These are phyloP conservation scores for Drosophila nigrodunni DNA, from an alignment of 1,140 invertebrate species.

Conservation along the genomic window DNA sequence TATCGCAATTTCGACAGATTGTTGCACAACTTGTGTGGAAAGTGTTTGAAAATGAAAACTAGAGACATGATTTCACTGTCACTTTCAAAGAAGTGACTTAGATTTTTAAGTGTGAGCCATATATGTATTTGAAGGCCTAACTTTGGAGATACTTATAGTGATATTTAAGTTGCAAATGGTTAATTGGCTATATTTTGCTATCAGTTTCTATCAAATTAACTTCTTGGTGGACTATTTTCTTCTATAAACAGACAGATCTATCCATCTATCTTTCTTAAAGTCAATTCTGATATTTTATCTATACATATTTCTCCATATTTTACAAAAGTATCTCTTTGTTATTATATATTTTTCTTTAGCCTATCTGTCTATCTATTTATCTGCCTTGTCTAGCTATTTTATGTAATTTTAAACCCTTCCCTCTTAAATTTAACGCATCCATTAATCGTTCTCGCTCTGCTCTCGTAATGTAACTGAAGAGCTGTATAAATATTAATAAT, in stretches of 20 bases:
- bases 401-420: not conserved
- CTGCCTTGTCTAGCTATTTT: not conserved
- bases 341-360: not conserved
- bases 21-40: not conserved
- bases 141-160: no score
- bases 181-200: no score
- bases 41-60: not conserved
- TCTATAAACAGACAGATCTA: no score
- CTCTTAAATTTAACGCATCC: conserved; percentile 49
- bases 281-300: not conserved
- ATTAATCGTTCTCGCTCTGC: conserved; percentile 61
- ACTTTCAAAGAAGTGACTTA: not conserved
- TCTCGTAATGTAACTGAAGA: conserved; percentile 52
- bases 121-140: no score
- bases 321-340: no score
- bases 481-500: conserved; percentile 79
- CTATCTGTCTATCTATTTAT: not conserved
- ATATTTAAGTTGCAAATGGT: no score
- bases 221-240: not conserved
- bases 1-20: not conserved
- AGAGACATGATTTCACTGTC: not conserved
- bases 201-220: no score
- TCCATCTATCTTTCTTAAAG: no score
- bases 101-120: no score
- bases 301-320: not conserved